phyloP scores from a whole-genome alignment of 2,888 invertebrate species.

The Trisateles emortualis region DNA sequence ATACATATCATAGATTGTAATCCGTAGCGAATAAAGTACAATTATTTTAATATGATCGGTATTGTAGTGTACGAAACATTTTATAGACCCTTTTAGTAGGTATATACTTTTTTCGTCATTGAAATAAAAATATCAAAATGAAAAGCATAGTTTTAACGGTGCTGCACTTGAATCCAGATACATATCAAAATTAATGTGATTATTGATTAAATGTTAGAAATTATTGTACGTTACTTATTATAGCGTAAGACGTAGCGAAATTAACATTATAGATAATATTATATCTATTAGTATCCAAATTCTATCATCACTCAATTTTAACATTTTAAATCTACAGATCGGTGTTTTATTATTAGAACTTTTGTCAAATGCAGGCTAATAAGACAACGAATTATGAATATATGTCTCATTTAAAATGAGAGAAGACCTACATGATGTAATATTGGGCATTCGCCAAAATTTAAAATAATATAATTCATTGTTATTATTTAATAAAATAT shows the following conservation, averaged over 20 bases:
- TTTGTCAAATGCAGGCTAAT: slow-evolving; percentile 85
- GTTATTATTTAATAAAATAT: too few species aligned
- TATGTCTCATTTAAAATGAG: slow-evolving; percentile 42
- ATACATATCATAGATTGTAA: slow-evolving; percentile 79
- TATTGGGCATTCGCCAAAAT: slow-evolving; percentile 41
- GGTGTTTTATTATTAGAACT: slow-evolving; percentile 62
- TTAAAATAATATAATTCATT: slow-evolving; percentile 2
- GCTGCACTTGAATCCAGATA: slow-evolving; percentile 74
- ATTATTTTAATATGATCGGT: slow-evolving; percentile 85
- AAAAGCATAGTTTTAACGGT: slow-evolving; percentile 71
- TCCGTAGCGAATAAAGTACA: slow-evolving; percentile 78
- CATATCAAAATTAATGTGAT: slow-evolving; percentile 85
- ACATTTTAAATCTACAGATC: slow-evolving; percentile 49
- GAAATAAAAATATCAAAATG: slow-evolving; percentile 42
- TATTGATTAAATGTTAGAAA: slow-evolving; percentile 61
- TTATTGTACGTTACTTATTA: slow-evolving; percentile 66
- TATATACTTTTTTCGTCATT: slow-evolving; percentile 49
- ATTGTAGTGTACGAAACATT: slow-evolving; percentile 78
- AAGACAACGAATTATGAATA: slow-evolving; percentile 79
- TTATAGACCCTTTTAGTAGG: slow-evolving; percentile 74
- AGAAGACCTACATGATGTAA: slow-evolving; percentile 46
- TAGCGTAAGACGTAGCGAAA: slow-evolving; percentile 64
- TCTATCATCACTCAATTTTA: slow-evolving; percentile 47
- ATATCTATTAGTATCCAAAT: slow-evolving; percentile 42
- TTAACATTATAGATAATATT: slow-evolving; percentile 52